Base-by-base conservation (phyloP, 2,888 invertebrate species). In the Drosophila pseudotalamancana region DNA sequence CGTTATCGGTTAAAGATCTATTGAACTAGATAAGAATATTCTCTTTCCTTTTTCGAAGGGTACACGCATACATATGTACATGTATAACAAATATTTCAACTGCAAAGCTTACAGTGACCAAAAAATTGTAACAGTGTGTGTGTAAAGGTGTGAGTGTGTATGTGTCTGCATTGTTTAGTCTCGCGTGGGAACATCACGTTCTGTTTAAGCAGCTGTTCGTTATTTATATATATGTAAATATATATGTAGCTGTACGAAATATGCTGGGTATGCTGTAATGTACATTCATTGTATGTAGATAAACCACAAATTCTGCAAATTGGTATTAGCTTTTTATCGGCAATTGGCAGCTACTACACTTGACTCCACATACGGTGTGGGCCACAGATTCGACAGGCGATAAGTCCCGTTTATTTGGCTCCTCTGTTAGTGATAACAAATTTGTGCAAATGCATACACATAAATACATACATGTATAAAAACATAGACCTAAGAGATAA, bases 201-300 rank as follows among this genome's bases (percentile, higher is more conserved):
- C 62, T 68, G 72, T 72, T 72, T 62, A 31, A 42, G 56, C 71
- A 72, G 68, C 68, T 72, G 71, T 55, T 49, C n/a, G 2, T 16
- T 9, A 23, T 23, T 6, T 23, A 23, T 32, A 31, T 3, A 4
- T 6, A 25, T n/a, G n/a, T n/a, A n/a, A n/a, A n/a, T n/a, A n/a
- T n/a, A n/a, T n/a, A n/a, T n/a, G n/a, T n/a, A n/a, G n/a, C n/a
- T n/a, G n/a, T n/a, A n/a, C n/a, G n/a, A n/a, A n/a, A n/a, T n/a
- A n/a, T n/a, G n/a, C n/a, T n/a, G n/a, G n/a, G n/a, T n/a, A n/a
- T n/a, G n/a, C n/a, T n/a, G n/a, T n/a, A n/a, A n/a, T n/a, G n/a
- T n/a, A n/a, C n/a, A n/a, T n/a, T n/a, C n/a, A n/a, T n/a, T n/a
- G n/a, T n/a, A n/a, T n/a, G n/a, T n/a, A n/a, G n/a, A n/a, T n/a